phyloP scores from a whole-genome alignment of 92 coral and sea anemone species.

The Diadumene lineata region DNA sequence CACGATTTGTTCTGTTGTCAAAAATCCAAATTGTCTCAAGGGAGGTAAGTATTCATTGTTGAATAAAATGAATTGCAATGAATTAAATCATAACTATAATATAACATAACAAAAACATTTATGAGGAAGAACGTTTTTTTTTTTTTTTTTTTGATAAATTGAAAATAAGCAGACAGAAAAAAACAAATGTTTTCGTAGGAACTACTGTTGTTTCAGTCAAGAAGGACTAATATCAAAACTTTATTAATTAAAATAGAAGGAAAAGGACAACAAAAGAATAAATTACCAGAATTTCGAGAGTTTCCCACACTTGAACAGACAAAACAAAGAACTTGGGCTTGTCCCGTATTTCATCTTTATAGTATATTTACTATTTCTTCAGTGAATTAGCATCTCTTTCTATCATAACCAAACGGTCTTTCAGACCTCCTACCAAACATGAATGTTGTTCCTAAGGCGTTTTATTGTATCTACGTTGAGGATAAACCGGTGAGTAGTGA shows the following conservation, averaged over 20 bases:
- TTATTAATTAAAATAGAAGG: too few relatives aligned
- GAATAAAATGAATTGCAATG: too few relatives aligned
- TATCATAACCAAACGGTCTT: not conserved
- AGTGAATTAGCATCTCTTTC: not conserved
- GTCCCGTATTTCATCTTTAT: not conserved
- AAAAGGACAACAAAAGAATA: not conserved
- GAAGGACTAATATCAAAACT: not conserved
- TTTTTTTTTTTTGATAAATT: too few relatives aligned
- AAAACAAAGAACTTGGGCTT: not conserved
- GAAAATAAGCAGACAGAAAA: too few relatives aligned
- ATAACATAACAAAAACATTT: too few relatives aligned
- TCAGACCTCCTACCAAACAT: conserved; percentile 12
- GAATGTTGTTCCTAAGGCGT: conserved; percentile 56
- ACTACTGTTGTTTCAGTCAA: too few relatives aligned
- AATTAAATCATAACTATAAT: too few relatives aligned
- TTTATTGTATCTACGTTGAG: conserved; percentile 69
- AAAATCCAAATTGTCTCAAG: too few relatives aligned
- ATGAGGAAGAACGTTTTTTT: too few relatives aligned
- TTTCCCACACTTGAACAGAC: not conserved
- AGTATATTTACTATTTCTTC: not conserved
- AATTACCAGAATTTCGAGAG: not conserved
- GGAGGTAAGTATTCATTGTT: too few relatives aligned
- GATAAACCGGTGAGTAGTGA: conserved; percentile 63
- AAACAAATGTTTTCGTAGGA: too few relatives aligned
- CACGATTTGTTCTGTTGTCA: too few relatives aligned